Evolutionary conservation across 2,113 vertebrate species (phyloP).

Genomic region (Puma concolor): DNA sequence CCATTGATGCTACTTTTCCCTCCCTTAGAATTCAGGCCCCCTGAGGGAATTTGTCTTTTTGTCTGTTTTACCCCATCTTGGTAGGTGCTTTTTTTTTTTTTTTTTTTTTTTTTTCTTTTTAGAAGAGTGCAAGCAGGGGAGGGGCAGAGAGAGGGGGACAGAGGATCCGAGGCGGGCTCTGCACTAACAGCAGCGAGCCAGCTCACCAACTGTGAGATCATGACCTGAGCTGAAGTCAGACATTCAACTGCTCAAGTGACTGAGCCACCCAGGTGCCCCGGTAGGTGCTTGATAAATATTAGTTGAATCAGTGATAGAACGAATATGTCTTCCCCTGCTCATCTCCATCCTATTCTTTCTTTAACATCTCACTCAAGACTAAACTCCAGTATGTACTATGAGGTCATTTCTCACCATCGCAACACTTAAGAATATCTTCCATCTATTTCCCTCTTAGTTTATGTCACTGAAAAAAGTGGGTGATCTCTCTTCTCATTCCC

Average conservation of each 20-base stretch:
- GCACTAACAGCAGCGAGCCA: too few relatives aligned
- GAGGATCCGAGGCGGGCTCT: too few relatives aligned
- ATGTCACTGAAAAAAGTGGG: neutral
- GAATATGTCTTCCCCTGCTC: neutral
- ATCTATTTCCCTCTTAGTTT: neutral
- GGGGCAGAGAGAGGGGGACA: too few relatives aligned
- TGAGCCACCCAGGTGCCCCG: too few relatives aligned
- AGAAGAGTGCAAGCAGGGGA: too few relatives aligned
- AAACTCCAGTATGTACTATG: neutral
- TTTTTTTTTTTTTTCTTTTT: too few relatives aligned
- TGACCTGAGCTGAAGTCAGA: too few relatives aligned
- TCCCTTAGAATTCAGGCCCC: neutral
- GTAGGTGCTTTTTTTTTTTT: neutral
- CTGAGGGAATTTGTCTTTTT: neutral
- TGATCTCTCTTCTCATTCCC: neutral
- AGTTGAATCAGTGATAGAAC: neutral
- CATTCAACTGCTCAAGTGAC: too few relatives aligned
- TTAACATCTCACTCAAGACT: neutral
- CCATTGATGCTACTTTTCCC: neutral
- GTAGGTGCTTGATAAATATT: neutral
- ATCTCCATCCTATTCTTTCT: neutral
- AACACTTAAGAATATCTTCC: neutral
- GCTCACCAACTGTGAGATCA: too few relatives aligned
- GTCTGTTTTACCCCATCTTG: too few relatives aligned
- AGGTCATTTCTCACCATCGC: neutral